Base-by-base conservation (phyloP, 2,888 invertebrate species). In the Tortricodes alternella region DNA sequence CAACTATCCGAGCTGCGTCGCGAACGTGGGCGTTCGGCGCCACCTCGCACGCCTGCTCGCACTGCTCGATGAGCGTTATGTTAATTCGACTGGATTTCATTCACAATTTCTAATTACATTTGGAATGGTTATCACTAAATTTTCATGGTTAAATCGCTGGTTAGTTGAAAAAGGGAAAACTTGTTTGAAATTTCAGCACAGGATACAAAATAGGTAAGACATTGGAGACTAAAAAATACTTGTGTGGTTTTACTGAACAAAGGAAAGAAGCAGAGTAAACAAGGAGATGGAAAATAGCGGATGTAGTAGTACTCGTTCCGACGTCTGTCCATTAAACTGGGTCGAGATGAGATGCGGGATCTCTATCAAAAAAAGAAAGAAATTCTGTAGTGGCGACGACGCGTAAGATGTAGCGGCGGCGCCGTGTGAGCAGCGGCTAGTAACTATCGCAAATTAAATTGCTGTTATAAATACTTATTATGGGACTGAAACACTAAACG, bases 261-360 rank as follows among this genome's bases (percentile, higher is more conserved):
- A 65, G 60, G 61, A 65, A 64, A 64, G 58, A 71, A 74, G 64
- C 66, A 68, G 59, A 65, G 70, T 73, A 78, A 76, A 71, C 72
- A 74, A 73, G 72, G 62, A 76, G 76, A 78, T 76, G 74, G 74
- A 76, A 83, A 83, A 80, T 68, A 77, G 72, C 76, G 79, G 76
- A 80, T 78, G 76, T 77, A 76, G 74, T 72, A 71, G 73, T 69
- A 11, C 41, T 34, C 27, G 70, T 71, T 71, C 67, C 65, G 71
- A 70, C 66, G 68, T 71, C 73, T 78, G 67, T 74, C 81, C 80
- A 80, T 83, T 83, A 83, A 80, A 76, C 74, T 69, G 73, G 72
- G 71, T 71, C 68, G 73, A 72, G 64, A 66, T 63, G 66, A 67
- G 72, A 70, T 73, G 62, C 74, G 73, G 64, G 73, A 78, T 77